Evolutionary conservation across 2,113 vertebrate genomes (phyloP).

Genomic region (Barnardius zonarius): DNA sequence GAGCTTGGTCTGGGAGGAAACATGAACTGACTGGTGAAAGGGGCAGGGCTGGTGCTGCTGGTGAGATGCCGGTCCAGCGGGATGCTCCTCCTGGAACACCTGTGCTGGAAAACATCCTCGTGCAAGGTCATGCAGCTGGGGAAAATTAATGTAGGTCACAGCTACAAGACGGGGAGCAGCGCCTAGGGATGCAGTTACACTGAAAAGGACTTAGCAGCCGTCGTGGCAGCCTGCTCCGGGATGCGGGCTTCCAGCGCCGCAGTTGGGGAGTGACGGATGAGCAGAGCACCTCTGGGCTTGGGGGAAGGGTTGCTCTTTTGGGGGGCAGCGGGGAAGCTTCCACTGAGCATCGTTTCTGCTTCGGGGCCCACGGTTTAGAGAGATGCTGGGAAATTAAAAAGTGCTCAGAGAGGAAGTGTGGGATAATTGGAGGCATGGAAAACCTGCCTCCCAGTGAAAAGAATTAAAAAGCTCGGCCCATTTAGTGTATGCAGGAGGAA

Average conservation of each 20-base stretch:
- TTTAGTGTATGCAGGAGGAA: neutral
- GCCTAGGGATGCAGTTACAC: slow-evolving; percentile 20
- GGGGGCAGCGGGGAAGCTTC: neutral
- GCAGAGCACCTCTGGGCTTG: neutral
- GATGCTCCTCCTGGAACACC: neutral
- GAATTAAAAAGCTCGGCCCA: neutral
- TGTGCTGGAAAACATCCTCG: neutral
- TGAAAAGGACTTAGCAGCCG: slow-evolving; percentile 33
- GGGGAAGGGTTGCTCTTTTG: neutral
- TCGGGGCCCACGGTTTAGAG: neutral
- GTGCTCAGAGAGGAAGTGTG: neutral
- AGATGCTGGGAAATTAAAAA: slow-evolving; percentile 2
- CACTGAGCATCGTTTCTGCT: neutral
- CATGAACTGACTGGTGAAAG: accelerated
- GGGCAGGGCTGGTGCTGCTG: neutral
- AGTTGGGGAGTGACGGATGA: neutral
- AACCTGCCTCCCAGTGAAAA: slow-evolving; percentile 38
- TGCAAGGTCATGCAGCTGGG: neutral
- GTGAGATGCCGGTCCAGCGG: accelerated
- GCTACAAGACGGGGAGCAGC: neutral
- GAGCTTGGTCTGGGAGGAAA: neutral
- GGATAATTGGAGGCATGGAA: slow-evolving; percentile 20
- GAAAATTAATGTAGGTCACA: slow-evolving; percentile 53
- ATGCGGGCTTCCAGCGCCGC: accelerated
- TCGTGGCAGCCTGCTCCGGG: neutral